These are phyloP conservation scores for Asarcornis scutulata DNA, from an alignment of 2,113 vertebrate species.

Conservation along the genomic window DNA sequence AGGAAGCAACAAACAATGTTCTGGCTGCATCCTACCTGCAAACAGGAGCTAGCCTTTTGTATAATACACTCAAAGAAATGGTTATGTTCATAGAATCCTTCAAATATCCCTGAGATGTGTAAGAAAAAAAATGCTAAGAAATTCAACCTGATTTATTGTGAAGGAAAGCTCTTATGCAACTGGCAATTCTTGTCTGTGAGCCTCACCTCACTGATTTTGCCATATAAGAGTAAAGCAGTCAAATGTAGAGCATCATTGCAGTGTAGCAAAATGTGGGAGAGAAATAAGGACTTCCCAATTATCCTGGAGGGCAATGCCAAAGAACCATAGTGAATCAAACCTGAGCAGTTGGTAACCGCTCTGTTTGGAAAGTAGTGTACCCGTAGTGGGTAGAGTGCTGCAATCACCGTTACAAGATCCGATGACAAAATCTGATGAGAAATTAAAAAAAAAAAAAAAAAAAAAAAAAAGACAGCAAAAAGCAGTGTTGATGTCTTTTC, in stretches of 20 bases:
- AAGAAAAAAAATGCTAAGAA: neutral
- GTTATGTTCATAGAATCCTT: neutral
- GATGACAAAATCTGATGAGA: neutral
- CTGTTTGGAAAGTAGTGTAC: neutral
- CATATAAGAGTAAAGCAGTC: neutral
- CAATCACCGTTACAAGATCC: neutral
- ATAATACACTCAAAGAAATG: neutral
- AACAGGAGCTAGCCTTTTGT: rapidly evolving
- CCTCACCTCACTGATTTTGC: neutral
- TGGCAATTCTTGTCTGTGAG: neutral
- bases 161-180: neutral
- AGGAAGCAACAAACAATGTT: neutral
- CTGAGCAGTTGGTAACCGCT: neutral
- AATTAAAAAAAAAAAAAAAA: no score
- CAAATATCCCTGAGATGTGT: neutral
- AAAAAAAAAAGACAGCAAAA: neutral
- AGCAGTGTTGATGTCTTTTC: neutral
- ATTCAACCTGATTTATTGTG: neutral
- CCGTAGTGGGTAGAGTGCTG: neutral
- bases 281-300: neutral
- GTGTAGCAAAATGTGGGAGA: neutral
- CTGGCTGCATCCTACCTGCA: neutral
- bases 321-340: neutral
- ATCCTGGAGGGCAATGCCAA: neutral
- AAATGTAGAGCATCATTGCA: neutral